Conservation (phyloP, 2,113 vertebrate genomes). For the Tupaia chinensis region DNA sequence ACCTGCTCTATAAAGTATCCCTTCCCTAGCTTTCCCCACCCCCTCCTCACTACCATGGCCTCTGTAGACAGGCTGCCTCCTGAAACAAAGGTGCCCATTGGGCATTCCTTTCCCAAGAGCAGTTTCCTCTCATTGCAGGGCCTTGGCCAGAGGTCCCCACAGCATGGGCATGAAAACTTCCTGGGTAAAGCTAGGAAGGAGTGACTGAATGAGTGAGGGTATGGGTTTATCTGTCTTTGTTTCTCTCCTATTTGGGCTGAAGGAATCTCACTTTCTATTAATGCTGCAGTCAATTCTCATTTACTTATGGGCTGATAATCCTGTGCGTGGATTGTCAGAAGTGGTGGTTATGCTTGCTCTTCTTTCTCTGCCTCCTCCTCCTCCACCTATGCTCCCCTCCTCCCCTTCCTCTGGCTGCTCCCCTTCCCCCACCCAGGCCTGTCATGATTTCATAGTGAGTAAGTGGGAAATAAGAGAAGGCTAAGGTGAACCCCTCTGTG, state of each 20-base stretch:
- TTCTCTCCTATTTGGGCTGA: not conserved
- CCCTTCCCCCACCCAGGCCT: not conserved
- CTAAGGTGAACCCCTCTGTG: not conserved
- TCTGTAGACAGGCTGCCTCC: not conserved
- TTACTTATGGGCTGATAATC: slow-evolving; percentile 45
- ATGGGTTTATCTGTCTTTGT: not conserved
- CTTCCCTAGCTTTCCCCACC: rapidly evolving
- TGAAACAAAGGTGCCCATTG: not conserved
- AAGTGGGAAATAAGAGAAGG: slow-evolving; percentile 67
- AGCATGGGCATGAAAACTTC: not conserved
- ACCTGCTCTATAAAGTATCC: not conserved
- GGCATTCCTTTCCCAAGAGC: not conserved
- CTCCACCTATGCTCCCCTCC: not conserved
- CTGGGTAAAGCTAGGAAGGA: not conserved
- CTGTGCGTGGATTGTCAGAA: slow-evolving; percentile 27
- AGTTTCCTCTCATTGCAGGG: not conserved
- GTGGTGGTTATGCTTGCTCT: not conserved
- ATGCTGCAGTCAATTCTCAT: not conserved
- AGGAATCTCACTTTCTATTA: not conserved
- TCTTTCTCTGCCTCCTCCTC: not conserved
- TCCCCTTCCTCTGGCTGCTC: not conserved
- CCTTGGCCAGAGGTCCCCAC: not conserved
- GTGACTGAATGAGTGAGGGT: not conserved
- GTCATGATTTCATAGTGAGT: not conserved
- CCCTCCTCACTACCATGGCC: not conserved